A percentile compares a stretch with the other conserved stretches of the same genome.
phyloP scores from a whole-genome alignment of 1,140 invertebrate species.

The Glossosoma conforme region DNA sequence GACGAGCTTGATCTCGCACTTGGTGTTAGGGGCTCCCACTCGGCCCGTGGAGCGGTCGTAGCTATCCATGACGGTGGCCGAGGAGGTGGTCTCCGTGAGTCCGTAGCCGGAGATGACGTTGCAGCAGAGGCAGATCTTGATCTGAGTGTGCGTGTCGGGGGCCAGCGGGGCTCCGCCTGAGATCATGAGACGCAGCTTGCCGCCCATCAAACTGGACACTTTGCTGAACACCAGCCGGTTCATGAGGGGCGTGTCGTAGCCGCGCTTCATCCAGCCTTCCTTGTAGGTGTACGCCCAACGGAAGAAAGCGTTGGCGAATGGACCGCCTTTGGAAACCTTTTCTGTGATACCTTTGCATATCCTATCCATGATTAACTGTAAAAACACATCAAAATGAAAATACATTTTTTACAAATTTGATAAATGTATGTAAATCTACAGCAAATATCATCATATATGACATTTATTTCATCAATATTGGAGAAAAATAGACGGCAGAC shows the following conservation, averaged over 20 bases:
- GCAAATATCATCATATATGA: too few species aligned
- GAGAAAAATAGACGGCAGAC: too few species aligned
- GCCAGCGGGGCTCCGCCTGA: conserved; percentile 92
- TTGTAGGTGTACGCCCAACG: conserved; percentile 92
- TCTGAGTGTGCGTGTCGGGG: conserved; percentile 93
- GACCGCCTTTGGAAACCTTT: conserved; percentile 74
- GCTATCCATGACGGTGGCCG: conserved; percentile 85
- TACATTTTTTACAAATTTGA: too few species aligned
- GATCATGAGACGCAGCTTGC: conserved; percentile 79
- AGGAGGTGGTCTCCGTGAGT: conserved; percentile 93
- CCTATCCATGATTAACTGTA: conserved; percentile 87
- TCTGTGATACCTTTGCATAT: conserved; percentile 94
- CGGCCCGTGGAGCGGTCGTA: conserved; percentile 57
- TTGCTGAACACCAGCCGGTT: conserved; percentile 55
- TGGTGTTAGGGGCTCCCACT: conserved; percentile 84
- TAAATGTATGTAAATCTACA: too few species aligned
- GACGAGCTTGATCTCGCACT: conserved; percentile 80
- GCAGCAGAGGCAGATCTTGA: conserved; percentile 88
- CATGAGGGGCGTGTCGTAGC: conserved; percentile 78
- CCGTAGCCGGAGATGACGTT: conserved; percentile 94
- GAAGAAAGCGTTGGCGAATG: conserved; percentile 74
- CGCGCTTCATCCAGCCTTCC: conserved; percentile 73
- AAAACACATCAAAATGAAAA: conserved; percentile 30
- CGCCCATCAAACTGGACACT: conserved; percentile 79
- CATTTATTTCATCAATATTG: too few species aligned